Evolutionary conservation across 2,113 vertebrate genomes (phyloP).

Genomic region (Gasterosteus nipponicus): DNA sequence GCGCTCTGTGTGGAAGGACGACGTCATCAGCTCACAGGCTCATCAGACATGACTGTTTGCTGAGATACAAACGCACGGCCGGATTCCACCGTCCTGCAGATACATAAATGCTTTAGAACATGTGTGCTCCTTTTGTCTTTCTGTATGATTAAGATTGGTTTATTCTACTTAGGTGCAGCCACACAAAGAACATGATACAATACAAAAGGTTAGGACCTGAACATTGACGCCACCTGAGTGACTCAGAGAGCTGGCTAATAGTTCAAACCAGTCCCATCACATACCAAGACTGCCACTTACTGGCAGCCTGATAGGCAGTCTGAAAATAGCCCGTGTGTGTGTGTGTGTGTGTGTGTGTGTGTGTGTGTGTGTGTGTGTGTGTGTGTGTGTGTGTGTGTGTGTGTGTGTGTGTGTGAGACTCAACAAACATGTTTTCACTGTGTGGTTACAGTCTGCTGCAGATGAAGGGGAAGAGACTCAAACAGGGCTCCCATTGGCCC

Average conservation of each 20-base stretch:
- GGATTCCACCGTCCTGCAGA: background rate
- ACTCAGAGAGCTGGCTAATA: background rate
- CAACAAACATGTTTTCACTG: background rate
- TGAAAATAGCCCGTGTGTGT: background rate
- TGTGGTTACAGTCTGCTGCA: background rate
- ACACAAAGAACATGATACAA: too few relatives aligned
- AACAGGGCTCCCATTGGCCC: background rate
- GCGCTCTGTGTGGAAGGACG: conserved; percentile 12
- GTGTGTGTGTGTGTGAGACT: too few relatives aligned
- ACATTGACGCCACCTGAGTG: background rate
- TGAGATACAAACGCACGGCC: background rate
- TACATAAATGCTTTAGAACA: background rate
- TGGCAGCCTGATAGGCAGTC: background rate
- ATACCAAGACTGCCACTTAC: background rate
- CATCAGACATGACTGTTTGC: background rate
- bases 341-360: too few relatives aligned
- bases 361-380: background rate
- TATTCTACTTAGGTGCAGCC: background rate
- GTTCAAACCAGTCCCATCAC: background rate
- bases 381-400: background rate
- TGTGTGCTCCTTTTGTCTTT: background rate
- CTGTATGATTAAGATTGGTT: background rate
- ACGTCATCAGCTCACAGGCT: conserved; percentile 31
- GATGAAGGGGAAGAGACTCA: background rate
- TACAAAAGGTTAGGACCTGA: background rate